Evolutionary conservation across 2,113 vertebrate genomes (phyloP).

Genomic region (Numenius arquata): DNA sequence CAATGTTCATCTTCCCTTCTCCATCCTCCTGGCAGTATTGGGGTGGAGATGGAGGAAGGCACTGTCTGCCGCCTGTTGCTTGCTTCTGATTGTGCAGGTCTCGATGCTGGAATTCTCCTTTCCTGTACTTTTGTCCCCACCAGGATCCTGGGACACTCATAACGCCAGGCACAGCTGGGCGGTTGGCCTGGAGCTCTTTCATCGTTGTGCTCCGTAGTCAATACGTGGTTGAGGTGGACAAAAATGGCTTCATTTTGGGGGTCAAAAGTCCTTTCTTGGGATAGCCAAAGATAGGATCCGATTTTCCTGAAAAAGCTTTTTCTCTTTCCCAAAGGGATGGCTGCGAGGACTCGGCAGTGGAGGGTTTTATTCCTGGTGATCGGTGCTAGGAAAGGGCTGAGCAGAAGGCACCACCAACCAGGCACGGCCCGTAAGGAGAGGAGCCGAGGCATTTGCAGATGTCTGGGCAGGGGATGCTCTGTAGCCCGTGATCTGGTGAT

Average conservation of each 20-base stretch:
- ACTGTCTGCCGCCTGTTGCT: background rate
- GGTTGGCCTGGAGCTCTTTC: background rate
- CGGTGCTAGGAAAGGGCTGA: background rate
- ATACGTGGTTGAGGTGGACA: background rate
- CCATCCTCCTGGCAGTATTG: background rate
- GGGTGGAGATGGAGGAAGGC: background rate
- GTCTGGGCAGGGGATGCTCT: background rate
- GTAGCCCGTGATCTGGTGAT: background rate
- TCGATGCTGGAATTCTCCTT: background rate
- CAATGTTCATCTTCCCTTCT: background rate
- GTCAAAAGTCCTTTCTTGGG: background rate
- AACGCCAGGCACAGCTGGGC: background rate
- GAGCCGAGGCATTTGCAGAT: background rate
- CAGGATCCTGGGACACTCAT: background rate
- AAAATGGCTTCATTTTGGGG: background rate
- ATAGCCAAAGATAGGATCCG: background rate
- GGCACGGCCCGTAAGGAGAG: background rate
- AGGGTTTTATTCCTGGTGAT: background rate
- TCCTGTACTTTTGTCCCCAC: fast-evolving
- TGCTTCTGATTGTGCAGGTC: background rate
- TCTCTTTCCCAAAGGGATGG: background rate
- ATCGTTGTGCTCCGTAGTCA: fast-evolving
- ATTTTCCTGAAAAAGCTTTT: too few species aligned
- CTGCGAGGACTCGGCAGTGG: fast-evolving
- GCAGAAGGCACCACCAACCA: background rate